Evolutionary conservation across 1,140 invertebrate species (phyloP), one percentile per base, ranked within the genome.

Genomic region (Oryzaephilus surinamensis): DNA sequence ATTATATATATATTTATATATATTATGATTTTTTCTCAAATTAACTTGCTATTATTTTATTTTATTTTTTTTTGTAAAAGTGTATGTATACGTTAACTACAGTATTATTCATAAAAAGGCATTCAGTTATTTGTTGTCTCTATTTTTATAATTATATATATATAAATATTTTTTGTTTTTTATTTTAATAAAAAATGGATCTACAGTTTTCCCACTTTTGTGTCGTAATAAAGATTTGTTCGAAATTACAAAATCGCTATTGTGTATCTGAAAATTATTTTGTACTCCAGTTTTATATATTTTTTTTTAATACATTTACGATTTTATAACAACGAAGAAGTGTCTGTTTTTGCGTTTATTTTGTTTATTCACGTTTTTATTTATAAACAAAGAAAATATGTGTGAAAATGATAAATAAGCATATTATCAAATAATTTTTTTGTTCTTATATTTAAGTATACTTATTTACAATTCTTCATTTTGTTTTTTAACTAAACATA

Each of bases 41-140:
- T 57, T 51, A 57, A 52, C 39, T 45, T 41, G 46, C 52, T 55
- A 60, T 48, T n/a, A n/a, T n/a, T n/a, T 52, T 58, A 54, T 52
- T 45, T 46, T 24, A 45, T 43, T 45, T 52, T 17, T n/a, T 53
- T 57, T 55, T 60, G 58, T 60, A 60, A 60, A 60, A 60, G 58
- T 60, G 54, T 38, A 51, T 53, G 48, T 55, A 58, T 60, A 60
- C 54, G 48, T 55, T 36, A n/a, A n/a, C 58, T 60, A 60, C 57
- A 53, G 50, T 60, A 57, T 57, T 58, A 55, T 57, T 58, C 49
- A 49, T 52, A 58, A 60, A n/a, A 56, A 60, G 57, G 57, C 57
- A 60, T 55, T 60, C 55, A 54, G 52, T 60, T 60, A 54, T 60
- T 60, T 60, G 54, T 58, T 57, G 48, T 54, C 45, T 52, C 41